Evolutionary conservation across 1,140 invertebrate species (phyloP).

Genomic region (Venturia canescens): DNA sequence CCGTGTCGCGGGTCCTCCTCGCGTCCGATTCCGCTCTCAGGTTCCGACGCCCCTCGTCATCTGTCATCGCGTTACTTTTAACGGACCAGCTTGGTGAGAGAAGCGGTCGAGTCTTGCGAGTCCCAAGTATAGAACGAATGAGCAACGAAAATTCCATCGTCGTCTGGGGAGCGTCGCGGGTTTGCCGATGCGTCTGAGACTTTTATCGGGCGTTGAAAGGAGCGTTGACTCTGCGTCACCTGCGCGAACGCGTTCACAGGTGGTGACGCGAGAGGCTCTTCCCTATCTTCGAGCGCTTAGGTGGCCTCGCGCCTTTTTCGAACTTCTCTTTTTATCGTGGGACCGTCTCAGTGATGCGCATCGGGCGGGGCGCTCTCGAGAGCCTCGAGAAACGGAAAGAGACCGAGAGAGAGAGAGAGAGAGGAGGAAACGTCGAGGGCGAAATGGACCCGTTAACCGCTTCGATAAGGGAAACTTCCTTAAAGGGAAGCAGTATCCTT

Average conservation of each 20-base stretch:
- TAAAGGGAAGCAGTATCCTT: slow-evolving; percentile 67
- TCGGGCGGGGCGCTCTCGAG: background rate
- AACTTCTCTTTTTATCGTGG: background rate
- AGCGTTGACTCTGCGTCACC: slow-evolving; percentile 20
- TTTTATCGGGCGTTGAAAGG: background rate
- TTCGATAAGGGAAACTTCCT: slow-evolving; percentile 62
- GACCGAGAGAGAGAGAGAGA: background rate
- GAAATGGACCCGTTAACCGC: slow-evolving; percentile 66
- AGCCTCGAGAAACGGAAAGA: background rate
- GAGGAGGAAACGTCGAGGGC: slow-evolving; percentile 27
- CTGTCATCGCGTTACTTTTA: slow-evolving; percentile 8
- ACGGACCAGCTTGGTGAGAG: background rate
- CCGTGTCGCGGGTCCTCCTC: background rate
- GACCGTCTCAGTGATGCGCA: background rate
- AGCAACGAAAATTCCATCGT: slow-evolving; percentile 8
- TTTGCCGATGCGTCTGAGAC: background rate
- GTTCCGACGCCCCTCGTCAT: background rate
- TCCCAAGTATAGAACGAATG: slow-evolving; percentile 2
- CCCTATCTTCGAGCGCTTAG: background rate
- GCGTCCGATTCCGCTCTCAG: background rate
- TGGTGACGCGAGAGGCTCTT: background rate
- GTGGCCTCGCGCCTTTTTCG: slow-evolving; percentile 20
- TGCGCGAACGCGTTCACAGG: slow-evolving; percentile 3
- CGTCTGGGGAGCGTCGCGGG: background rate
- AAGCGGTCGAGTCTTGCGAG: background rate